Evolutionary conservation across 2,888 invertebrate species (phyloP), one percentile per base, ranked within the genome.

Genomic region (Leptopterna dolabrata): DNA sequence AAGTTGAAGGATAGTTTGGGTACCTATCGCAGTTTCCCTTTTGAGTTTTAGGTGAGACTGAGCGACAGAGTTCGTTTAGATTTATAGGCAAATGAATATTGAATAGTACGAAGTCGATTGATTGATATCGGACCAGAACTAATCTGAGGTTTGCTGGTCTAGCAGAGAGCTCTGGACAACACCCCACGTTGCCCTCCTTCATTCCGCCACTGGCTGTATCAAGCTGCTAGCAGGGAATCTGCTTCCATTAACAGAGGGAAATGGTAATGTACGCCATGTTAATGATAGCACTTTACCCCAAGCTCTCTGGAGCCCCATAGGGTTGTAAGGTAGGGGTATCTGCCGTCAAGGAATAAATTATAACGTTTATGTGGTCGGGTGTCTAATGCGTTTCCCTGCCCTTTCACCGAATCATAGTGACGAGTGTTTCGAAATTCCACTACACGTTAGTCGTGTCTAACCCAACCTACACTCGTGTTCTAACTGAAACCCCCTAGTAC

Each of bases 211-310:
- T 36, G 16, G 16, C 16, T 73, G 73, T 36, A 73, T 41, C 30
- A 41, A 19, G 73, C 73, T 73, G 73, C 51, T 11, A 45, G 47
- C 30, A 43, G 24, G 30, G 51, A 30, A 45, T 81, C 36, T 81
- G 55, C 81, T 81, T 81, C 81, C 55, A 81, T 81, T 81, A 81
- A 81, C 81, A 81, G 45, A 81, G 81, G 55, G 81, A 81, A 81
- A 81, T 81, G 55, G 81, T 81, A 81, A 81, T 81, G 51, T 14
- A 19, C 45, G 45, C 45, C 45, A 78, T 78, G 78, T 78, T 78
- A 45, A 78, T 78, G 78, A 43, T 19, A 78, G 78, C 78, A 45
- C 45, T 78, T 43, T 63, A 27, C 63, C 63, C 63, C 24, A 3
- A 63, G 63, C 63, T 24, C 63, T 63, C 63, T 63, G 27, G 63